phyloP scores from a whole-genome alignment of 2,113 vertebrate species.

The Spermophilus dauricus region DNA sequence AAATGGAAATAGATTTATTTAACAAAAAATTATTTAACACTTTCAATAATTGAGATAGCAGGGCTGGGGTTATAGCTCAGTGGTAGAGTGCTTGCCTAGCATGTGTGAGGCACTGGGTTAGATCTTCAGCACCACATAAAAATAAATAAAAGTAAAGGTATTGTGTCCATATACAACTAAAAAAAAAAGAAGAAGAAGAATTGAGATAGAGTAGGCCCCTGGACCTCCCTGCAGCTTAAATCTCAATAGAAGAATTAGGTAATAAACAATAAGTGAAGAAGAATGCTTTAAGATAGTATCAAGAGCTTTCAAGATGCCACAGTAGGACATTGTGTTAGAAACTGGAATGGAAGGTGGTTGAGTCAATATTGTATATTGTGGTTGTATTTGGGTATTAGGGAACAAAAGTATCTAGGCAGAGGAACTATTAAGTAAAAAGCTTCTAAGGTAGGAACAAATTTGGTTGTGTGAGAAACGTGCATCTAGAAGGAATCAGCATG shows the following conservation, averaged over 20 bases:
- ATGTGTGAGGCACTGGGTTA: no score
- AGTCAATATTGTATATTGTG: neutral
- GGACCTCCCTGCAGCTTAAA: neutral
- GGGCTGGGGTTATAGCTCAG: no score
- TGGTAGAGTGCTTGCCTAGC: no score
- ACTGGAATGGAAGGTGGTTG: neutral
- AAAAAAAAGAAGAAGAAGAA: neutral
- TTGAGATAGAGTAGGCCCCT: neutral
- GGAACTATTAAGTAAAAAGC: neutral
- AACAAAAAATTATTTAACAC: neutral
- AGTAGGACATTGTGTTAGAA: conserved; percentile 30
- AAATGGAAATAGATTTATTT: conserved; percentile 15
- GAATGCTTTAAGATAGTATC: conserved; percentile 12
- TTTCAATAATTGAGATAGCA: neutral
- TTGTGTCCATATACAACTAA: no score
- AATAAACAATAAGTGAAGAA: conserved; percentile 26
- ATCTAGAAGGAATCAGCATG: neutral
- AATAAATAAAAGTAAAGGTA: no score
- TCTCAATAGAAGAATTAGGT: neutral
- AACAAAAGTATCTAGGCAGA: no score
- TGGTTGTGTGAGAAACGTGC: neutral
- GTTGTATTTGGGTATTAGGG: no score
- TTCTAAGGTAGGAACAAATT: neutral
- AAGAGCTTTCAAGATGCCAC: conserved; percentile 35
- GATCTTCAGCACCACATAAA: no score